Percentiles rank a stretch among this genome's conserved stretches.
These are phyloP conservation scores for Eurois occulta DNA, from an alignment of 2,888 invertebrate species.

Conservation along the genomic window DNA sequence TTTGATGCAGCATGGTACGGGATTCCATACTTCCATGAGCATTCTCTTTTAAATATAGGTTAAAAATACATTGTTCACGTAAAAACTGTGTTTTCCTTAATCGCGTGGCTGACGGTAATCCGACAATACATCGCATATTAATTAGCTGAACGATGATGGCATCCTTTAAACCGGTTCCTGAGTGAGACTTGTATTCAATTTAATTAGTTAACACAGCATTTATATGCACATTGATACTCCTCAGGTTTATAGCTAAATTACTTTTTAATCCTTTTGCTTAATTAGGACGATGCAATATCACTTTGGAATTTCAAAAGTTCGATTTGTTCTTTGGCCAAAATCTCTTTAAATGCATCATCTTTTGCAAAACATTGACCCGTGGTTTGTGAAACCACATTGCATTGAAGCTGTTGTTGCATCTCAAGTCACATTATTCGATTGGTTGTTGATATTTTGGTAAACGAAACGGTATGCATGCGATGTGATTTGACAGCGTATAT, in stretches of 20 bases:
- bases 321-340: background rate
- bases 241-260: conserved; percentile 11
- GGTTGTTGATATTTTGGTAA: background rate
- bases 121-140: conserved; percentile 42
- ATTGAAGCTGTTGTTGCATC: background rate
- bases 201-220: conserved; percentile 43
- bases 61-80: background rate
- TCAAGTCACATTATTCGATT: background rate
- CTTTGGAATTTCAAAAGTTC: background rate
- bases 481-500: background rate
- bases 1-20: no score
- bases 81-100: conserved; percentile 30
- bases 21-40: no score
- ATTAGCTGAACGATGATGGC: conserved; percentile 58
- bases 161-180: conserved; percentile 57
- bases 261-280: background rate
- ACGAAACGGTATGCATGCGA: background rate
- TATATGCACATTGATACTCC: conserved; percentile 50
- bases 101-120: conserved; percentile 28
- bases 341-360: background rate
- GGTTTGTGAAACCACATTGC: background rate
- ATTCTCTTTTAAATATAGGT: no score
- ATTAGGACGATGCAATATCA: background rate
- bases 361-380: no score
- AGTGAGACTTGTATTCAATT: conserved; percentile 27